Evolutionary conservation across 2,113 vertebrate species (phyloP), one percentile per base, ranked within the genome.

Genomic region (Donacobius atricapilla): DNA sequence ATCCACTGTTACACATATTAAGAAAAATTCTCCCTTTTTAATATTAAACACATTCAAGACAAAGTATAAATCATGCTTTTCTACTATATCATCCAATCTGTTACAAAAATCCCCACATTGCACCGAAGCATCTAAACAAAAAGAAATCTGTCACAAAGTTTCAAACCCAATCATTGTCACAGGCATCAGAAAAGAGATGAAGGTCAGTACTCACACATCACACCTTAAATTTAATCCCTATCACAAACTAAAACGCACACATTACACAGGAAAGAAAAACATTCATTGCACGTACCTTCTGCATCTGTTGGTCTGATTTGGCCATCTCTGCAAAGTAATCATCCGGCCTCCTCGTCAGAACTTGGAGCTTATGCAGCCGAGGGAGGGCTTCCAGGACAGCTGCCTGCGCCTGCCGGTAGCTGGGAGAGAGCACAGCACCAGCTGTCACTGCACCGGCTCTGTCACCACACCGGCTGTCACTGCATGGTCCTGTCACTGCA

Each of bases 251-350:
- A 63, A 72, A 19, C 2, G 0, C 50, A 65, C 16, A 51, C 10
- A 6, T 15, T n/a, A 42, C 39, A 84, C 44, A n/a, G 35, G 23
- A n/a, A 77, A 80, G 44, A 4, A 69, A 75, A 10, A 17, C 27
- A 12, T 22, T 45, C 23, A 30, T 11, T 16, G 33, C 77, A 93
- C 65, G 5, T 96, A 99, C 99, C 99, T 99, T 99, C 92, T 99
- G 99, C 99, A 99, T 99, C 56, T 99, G 99, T 70, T 99, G 99
- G 96, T 99, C 99, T 19, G 99, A 98, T 87, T 99, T 99, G 81
- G 99, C 99, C 99, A 99, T 99, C 97, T 99, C 99, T 85, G 99
- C 99, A 93, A 99, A 99, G 97, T 99, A 99, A 96, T 99, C 99
- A 1, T 98, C 98, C 0, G 99, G 99, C 71, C 99, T 97, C 95